Percentiles rank a stretch among this genome's conserved stretches.
These are phyloP conservation scores for Palythoa heliodiscus DNA, from an alignment of 92 coral and sea anemone species.

Conservation along the genomic window DNA sequence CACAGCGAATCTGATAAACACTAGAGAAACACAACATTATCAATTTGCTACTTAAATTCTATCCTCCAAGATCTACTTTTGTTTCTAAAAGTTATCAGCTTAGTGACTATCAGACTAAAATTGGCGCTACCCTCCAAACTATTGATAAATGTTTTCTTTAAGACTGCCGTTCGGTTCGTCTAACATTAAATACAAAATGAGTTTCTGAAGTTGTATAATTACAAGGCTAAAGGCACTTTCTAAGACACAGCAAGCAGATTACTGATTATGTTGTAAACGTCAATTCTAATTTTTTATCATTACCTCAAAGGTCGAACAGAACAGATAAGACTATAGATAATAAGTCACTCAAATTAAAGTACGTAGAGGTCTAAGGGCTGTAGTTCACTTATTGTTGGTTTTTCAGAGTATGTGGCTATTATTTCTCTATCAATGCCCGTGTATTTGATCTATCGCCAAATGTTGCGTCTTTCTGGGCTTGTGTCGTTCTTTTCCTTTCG, in stretches of 20 bases:
- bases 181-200: no score
- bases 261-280: conserved; percentile 10
- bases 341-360: conserved; percentile 27
- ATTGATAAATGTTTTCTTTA: no score
- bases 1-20: background rate
- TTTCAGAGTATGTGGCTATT: conserved; percentile 26
- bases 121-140: no score
- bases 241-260: background rate
- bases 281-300: conserved; percentile 15
- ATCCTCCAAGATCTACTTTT: background rate
- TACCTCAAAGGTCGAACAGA: conserved; percentile 13
- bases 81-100: background rate
- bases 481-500: conserved; percentile 5
- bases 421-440: conserved; percentile 22
- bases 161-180: no score
- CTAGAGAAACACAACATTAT: conserved; percentile 3
- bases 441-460: conserved; percentile 28
- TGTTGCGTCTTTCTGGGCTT: background rate
- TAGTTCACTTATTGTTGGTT: conserved; percentile 32
- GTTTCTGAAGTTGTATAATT: no score
- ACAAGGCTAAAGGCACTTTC: background rate
- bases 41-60: conserved; percentile 7
- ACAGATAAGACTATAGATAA: conserved; percentile 9
- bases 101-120: no score
- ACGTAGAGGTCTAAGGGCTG: background rate